These are phyloP conservation scores for Mus spretus DNA, from an alignment of 2,797 vertebrate genomes.

Conservation along the genomic window DNA sequence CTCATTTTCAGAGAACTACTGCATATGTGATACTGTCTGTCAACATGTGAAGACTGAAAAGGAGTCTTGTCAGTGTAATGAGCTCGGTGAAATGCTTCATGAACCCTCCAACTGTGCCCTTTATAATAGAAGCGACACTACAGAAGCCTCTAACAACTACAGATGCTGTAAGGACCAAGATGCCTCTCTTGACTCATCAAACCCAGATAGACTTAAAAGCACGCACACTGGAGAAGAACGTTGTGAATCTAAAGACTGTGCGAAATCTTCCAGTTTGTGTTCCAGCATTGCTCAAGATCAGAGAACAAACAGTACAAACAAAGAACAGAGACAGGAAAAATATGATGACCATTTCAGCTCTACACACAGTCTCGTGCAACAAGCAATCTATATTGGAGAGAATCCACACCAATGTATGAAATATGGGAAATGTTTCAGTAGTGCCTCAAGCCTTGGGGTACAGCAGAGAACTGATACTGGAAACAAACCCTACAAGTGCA, in stretches of 20 bases:
- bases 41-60: neutral
- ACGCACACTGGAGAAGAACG: too few relatives aligned
- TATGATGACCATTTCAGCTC: too few relatives aligned
- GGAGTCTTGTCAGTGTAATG: neutral
- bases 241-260: neutral
- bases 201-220: neutral
- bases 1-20: neutral
- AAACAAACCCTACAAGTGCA: neutral
- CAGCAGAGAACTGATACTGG: neutral
- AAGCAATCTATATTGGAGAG: neutral
- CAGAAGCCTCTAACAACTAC: neutral
- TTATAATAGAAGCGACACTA: neutral
- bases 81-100: neutral
- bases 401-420: neutral
- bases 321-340: neutral
- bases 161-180: neutral
- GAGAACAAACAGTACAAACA: neutral
- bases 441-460: neutral
- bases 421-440: neutral
- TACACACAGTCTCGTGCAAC: neutral
- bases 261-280: too few relatives aligned
- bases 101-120: neutral
- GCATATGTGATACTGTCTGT: neutral
- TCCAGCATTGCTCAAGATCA: neutral
- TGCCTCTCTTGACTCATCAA: neutral